phyloP scores from a whole-genome alignment of 2,113 vertebrate species.

The Conger conger region DNA sequence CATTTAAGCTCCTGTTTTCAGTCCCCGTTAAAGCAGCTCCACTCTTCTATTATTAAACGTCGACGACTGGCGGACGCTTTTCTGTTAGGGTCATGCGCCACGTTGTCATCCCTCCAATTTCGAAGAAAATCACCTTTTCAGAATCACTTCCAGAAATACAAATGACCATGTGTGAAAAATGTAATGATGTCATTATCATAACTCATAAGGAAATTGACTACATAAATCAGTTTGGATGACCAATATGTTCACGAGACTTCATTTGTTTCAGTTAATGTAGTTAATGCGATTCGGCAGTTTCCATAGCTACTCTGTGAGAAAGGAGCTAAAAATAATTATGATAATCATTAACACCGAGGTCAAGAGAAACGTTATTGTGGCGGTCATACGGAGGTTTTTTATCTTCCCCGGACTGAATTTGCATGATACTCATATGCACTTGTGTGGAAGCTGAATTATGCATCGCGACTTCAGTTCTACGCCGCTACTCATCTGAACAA shows the following conservation, averaged over 20 bases:
- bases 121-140: neutral
- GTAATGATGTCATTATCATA: neutral
- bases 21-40: neutral
- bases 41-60: neutral
- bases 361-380: neutral
- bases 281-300: neutral
- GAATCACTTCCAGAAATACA: neutral
- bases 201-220: neutral
- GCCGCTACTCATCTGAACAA: neutral
- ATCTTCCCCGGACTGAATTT: neutral
- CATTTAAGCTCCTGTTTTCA: neutral
- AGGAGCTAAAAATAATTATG: neutral
- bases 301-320: neutral
- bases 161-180: neutral
- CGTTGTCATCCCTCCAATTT: neutral
- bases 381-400: neutral
- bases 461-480: neutral
- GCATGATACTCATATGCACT: neutral
- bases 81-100: neutral
- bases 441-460: neutral
- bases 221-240: neutral
- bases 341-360: neutral
- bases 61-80: neutral
- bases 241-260: neutral
- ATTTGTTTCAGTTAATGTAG: slow-evolving; percentile 5